Percentiles rank a stretch among this genome's conserved stretches.
phyloP scores from a whole-genome alignment of 2,888 invertebrate species.

The Acleris cristana region DNA sequence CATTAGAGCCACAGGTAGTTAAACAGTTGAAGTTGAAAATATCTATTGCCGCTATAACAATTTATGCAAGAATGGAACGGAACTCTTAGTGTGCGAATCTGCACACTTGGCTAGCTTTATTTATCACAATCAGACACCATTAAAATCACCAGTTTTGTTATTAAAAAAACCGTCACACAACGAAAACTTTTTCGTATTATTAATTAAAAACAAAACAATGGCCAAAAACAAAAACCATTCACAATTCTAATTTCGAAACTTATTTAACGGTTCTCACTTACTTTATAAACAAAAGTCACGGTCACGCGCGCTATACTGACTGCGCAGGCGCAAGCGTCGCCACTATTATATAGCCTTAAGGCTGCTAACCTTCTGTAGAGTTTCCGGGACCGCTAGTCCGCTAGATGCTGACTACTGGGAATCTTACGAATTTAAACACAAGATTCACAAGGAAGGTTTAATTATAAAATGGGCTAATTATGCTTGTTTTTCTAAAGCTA shows the following conservation, averaged over 20 bases:
- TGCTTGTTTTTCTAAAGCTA: no score
- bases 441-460: conserved; percentile 32
- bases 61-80: no score
- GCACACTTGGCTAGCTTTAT: no score
- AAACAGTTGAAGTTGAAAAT: no score
- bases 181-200: no score
- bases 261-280: conserved; percentile 50
- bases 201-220: conserved; percentile 4
- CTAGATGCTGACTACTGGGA: conserved; percentile 43
- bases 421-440: conserved; percentile 33
- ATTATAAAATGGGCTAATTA: conserved; percentile 2
- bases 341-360: conserved; percentile 66
- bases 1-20: no score
- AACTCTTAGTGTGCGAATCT: no score
- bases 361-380: conserved; percentile 65
- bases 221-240: background rate
- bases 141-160: background rate
- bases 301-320: conserved; percentile 56
- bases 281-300: conserved; percentile 57
- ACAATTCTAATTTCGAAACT: conserved; percentile 8
- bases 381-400: conserved; percentile 67
- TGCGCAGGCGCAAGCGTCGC: conserved; percentile 65
- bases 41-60: no score
- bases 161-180: no score
- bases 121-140: no score